Percentiles rank a stretch among this genome's conserved stretches.
Conservation (phyloP, 2,888 invertebrate genomes). For the Habrosyne pyritoides region DNA sequence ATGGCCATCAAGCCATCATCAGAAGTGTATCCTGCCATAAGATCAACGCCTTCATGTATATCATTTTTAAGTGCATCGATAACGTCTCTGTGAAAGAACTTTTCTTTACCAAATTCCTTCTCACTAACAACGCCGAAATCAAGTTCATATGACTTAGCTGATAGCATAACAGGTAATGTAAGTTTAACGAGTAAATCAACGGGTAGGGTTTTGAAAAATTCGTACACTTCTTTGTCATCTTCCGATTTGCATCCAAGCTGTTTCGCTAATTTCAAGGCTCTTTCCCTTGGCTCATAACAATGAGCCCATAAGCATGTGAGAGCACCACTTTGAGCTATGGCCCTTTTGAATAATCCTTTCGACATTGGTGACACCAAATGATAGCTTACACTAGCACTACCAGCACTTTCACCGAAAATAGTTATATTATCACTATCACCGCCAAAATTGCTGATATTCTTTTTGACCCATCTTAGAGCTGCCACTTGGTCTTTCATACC, state of each 20-base stretch:
- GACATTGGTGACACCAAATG: constrained; percentile 73
- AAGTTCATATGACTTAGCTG: constrained; percentile 33
- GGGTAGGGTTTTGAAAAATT: constrained; percentile 45
- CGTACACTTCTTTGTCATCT: constrained; percentile 43
- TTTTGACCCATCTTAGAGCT: constrained; percentile 66
- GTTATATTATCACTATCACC: constrained; percentile 70
- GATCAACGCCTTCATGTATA: constrained; percentile 79
- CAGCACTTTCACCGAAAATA: constrained; percentile 74
- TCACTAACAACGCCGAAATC: constrained; percentile 46
- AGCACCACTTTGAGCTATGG: constrained; percentile 88
- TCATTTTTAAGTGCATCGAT: constrained; percentile 69
- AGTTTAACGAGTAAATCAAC: constrained; percentile 38
- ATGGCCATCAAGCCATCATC: constrained; percentile 84
- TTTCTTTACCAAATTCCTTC: constrained; percentile 53
- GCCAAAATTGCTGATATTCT: constrained; percentile 65
- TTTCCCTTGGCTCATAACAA: constrained; percentile 68
- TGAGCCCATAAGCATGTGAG: constrained; percentile 83
- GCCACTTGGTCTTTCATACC: constrained; percentile 77
- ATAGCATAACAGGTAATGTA: constrained; percentile 33
- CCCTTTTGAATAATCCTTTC: constrained; percentile 65
- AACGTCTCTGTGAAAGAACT: constrained; percentile 51
- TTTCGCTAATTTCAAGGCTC: constrained; percentile 32
- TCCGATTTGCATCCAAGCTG: constrained; percentile 31
- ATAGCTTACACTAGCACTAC: constrained; percentile 53
- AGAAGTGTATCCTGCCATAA: constrained; percentile 87